Evolutionary conservation across 2,888 invertebrate species (phyloP), one percentile per base, ranked within the genome.

Genomic region (Nesidiocoris tenuis): DNA sequence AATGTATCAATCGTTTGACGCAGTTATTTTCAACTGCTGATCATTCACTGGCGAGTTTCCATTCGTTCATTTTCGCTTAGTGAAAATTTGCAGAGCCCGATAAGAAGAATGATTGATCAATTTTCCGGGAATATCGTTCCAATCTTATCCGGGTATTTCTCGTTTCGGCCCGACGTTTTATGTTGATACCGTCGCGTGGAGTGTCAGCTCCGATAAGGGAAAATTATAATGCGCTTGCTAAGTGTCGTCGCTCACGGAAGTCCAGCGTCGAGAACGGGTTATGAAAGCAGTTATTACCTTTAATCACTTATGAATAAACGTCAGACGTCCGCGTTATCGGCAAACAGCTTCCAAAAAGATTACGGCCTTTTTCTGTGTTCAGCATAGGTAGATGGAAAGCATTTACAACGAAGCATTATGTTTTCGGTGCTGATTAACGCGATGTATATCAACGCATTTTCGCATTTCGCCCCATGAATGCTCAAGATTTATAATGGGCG

Each of bases 241-340:
- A 71, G 61, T 61, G 71, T 61, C 24, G 71, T 24, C 71, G 24
- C 71, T 59, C 71, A 71, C 71, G 71, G 71, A 71, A 71, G 71
- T 39, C 68, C 66, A 57, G 56, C 16, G 19, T 63, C 25, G 17
- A 22, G 61, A 61, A 61, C 59, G 39, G 61, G 61, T n/a, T 61
- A 24, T 71, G 61, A 71, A 71, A 71, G 25, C 71, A 59, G 17
- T 25, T 18, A 59, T 71, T 71, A 61, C 24, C 71, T 59, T 71
- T 71, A 71, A 71, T 70, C 59, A 71, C 59, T 61, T 71, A 23
- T 24, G 23, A 71, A 71, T 71, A 71, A 71, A 71, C 59, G 23
- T 25, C 39, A 17, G 61, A 25, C 71, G 59, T 3, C 39, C 39
- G 12, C 12, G 39, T 39, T 39, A 39, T 39, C 39, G 39, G 5